Evolutionary conservation across 2,113 vertebrate genomes (phyloP), one percentile per base, ranked within the genome.

Genomic region (Procavia capensis): DNA sequence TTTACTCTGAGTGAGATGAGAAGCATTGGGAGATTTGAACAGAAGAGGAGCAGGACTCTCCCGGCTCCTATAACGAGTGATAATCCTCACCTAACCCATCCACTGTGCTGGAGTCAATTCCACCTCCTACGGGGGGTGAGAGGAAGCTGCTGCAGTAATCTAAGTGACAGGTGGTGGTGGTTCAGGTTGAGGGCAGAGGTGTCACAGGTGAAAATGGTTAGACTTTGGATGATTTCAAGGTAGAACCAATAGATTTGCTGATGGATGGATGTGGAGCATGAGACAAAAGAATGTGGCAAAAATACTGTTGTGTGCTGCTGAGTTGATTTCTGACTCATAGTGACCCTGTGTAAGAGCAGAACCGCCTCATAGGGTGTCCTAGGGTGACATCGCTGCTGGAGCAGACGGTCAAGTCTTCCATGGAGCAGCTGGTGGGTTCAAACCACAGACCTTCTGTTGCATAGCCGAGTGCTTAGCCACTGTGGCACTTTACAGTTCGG

Each of bases 261-360:
- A 43, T 92, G 43, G 13, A 9, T 79, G 54, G 20, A 74, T 72
- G 2, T 82, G 14, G 29, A 50, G 3, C 31, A 24, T 74, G 70
- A 79, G 47, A 85, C 54, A 76, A 87, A 85, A 75, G 25, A 84
- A 78, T 76, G 29, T 85, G 25, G 36, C 59, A 93, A 39, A 88
- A 24, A 50, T 81, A 47, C 36, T 81, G 10, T 88, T 59, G 57
- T 59, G 57, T 59, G 57, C 57, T 59, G 20, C 9, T 24, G 22
- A 59, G 57, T 59, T 22, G 57, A 59, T 59, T 59, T 59, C 57
- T 24, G 20, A 54, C 13, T 54, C 50, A 54, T 54, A 54, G 50
- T 54, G 50, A 54, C 50, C 14, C 11, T 59, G 20, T 22, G 20
- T 22, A 20, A 59, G 20, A 59, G 57, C 24, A 59, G 57, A 59